Percentiles rank a stretch among this genome's conserved stretches.
Conservation (phyloP, 2,797 vertebrate species). For the Alosa sapidissima region DNA sequence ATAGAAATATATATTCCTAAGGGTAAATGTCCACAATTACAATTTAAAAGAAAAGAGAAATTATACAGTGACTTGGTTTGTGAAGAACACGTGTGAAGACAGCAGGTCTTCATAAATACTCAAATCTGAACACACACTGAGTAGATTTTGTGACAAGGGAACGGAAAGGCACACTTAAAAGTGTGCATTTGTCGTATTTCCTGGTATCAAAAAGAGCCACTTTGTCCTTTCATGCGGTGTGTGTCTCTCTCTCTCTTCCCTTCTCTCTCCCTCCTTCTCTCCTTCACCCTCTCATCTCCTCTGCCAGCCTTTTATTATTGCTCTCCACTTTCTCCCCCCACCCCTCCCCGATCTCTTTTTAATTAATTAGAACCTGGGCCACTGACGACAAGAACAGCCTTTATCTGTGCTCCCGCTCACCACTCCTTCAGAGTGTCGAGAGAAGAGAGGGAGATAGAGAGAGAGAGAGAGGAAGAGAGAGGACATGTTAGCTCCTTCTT, state of each 20-base stretch:
- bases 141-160: constrained; percentile 50
- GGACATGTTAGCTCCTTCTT: constrained; percentile 50
- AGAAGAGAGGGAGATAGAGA: constrained; percentile 36
- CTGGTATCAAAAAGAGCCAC: constrained; percentile 55
- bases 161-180: constrained; percentile 58
- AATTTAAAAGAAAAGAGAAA: background rate
- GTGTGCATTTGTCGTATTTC: constrained; percentile 57
- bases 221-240: constrained; percentile 51
- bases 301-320: constrained; percentile 78
- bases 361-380: constrained; percentile 95
- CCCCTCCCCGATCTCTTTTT: constrained; percentile 76
- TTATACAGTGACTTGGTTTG: background rate
- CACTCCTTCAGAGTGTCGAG: constrained; percentile 57
- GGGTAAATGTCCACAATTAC: background rate
- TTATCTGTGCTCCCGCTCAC: constrained; percentile 86
- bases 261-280: constrained; percentile 22
- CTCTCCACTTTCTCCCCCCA: constrained; percentile 65
- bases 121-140: constrained; percentile 30
- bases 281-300: constrained; percentile 63
- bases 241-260: background rate
- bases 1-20: background rate
- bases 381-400: constrained; percentile 82
- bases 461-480: constrained; percentile 37
- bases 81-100: background rate
- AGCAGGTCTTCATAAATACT: background rate